A percentile compares a stretch with the other conserved stretches of the same genome.
These are phyloP conservation scores for Rhabdomys dilectus DNA, from an alignment of 2,113 vertebrate genomes.

Conservation along the genomic window DNA sequence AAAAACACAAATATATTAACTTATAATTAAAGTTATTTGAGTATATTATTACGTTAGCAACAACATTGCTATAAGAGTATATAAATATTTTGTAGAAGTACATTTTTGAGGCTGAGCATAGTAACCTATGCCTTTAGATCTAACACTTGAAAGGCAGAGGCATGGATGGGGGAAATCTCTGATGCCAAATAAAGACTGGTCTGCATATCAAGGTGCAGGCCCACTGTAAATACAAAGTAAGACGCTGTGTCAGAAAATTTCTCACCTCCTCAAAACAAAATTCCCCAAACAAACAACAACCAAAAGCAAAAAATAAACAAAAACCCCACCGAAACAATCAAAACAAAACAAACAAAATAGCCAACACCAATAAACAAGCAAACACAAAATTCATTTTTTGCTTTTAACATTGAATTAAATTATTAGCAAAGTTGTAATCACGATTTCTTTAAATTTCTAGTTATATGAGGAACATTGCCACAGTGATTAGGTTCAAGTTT, in stretches of 20 bases:
- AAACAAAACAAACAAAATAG: neutral
- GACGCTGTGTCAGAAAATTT: neutral
- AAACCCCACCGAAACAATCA: neutral
- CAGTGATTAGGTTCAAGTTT: neutral
- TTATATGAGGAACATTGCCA: neutral
- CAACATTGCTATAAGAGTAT: neutral
- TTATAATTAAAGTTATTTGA: constrained; percentile 3
- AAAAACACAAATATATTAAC: neutral
- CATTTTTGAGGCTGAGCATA: neutral
- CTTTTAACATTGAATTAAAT: constrained; percentile 46
- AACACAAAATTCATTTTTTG: neutral
- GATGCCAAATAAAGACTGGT: neutral
- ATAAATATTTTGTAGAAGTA: neutral
- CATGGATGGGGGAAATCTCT: neutral
- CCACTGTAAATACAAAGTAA: neutral
- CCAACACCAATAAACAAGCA: neutral
- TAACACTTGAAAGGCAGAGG: neutral
- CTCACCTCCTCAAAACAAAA: neutral
- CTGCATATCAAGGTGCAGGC: neutral
- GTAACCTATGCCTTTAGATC: neutral
- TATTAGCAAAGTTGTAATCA: neutral
- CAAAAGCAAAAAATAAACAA: neutral
- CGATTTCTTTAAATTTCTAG: neutral
- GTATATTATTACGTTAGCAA: neutral
- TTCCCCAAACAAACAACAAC: neutral